These are phyloP conservation scores for Craseonycteris thonglongyai DNA, from an alignment of 2,113 vertebrate genomes.

Conservation along the genomic window DNA sequence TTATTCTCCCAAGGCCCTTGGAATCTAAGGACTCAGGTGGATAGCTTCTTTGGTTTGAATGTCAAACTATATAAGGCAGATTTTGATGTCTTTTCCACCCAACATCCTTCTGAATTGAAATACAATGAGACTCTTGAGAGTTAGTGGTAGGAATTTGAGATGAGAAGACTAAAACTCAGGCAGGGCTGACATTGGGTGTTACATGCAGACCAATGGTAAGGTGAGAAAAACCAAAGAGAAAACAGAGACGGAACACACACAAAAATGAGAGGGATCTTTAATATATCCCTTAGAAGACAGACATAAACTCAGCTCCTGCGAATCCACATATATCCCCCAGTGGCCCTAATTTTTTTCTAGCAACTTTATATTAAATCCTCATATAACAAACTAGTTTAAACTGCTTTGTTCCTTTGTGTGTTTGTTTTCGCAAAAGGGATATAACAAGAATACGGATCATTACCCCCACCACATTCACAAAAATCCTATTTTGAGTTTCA, in stretches of 20 bases:
- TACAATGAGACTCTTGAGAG: not conserved
- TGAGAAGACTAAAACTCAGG: not conserved
- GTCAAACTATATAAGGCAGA: not conserved
- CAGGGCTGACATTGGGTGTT: not conserved
- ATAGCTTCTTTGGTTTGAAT: not conserved
- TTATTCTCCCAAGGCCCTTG: not conserved
- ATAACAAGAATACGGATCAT: not conserved
- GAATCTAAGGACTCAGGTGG: not conserved
- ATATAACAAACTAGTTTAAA: not conserved
- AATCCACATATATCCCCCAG: not conserved
- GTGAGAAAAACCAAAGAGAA: not conserved
- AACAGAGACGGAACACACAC: not conserved
- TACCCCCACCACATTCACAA: not conserved
- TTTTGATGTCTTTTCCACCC: not conserved
- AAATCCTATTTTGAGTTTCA: not conserved
- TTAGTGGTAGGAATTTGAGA: not conserved
- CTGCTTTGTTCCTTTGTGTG: not conserved
- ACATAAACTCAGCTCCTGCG: not conserved
- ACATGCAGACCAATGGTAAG: not conserved
- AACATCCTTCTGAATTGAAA: not conserved
- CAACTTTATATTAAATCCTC: not conserved
- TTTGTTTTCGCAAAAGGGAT: not conserved
- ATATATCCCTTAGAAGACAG: not conserved
- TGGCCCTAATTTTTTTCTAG: not conserved
- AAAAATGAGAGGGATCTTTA: not conserved